Evolutionary conservation across 2,888 invertebrate species (phyloP).

Genomic region (Ephialtes manifestator): DNA sequence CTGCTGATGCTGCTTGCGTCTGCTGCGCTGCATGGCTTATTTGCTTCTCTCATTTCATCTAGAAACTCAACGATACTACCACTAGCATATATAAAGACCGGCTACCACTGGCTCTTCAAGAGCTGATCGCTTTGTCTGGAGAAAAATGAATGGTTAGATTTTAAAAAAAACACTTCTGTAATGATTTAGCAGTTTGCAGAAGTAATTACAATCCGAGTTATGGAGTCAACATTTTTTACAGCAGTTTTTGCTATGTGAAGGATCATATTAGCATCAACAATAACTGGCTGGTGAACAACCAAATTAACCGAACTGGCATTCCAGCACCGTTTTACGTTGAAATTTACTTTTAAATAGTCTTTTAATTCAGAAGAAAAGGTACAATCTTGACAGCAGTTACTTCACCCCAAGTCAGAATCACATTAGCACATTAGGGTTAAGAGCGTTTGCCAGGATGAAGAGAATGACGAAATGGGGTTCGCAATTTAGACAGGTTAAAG

Average conservation of each 20-base stretch:
- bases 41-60: slow-evolving; percentile 36
- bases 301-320: no score
- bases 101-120: background rate
- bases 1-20: slow-evolving; percentile 12
- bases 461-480: slow-evolving; percentile 27
- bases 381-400: background rate
- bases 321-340: no score
- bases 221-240: no score
- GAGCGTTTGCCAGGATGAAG: background rate
- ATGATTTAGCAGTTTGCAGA: background rate
- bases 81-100: background rate
- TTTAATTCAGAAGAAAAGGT: background rate
- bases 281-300: no score
- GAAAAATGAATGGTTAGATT: background rate
- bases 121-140: slow-evolving; percentile 16
- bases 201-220: no score
- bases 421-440: background rate
- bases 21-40: slow-evolving; percentile 25
- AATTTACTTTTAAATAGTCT: no score
- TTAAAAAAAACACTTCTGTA: background rate
- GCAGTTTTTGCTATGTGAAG: no score
- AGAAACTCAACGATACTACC: background rate
- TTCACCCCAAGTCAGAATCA: background rate
- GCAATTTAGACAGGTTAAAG: slow-evolving; percentile 22
- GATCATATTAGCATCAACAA: no score